Evolutionary conservation across 1,140 invertebrate species (phyloP).

Genomic region (Heliconius hewitsoni): DNA sequence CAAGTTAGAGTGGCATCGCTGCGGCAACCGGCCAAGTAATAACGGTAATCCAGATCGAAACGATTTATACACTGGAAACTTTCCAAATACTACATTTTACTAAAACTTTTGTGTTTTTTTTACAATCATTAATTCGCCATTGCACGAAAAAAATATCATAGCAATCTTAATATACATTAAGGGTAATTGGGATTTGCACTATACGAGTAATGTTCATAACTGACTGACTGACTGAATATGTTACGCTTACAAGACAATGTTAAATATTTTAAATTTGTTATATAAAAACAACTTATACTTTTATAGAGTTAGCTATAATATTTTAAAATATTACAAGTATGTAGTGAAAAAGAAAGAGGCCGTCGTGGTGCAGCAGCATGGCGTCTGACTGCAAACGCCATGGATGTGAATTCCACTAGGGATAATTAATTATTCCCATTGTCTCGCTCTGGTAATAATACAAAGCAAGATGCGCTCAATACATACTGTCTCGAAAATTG

Average conservation of each 20-base stretch:
- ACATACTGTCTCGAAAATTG: too few species aligned
- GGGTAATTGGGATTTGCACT: too few species aligned
- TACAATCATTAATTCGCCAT: neutral
- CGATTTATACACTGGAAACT: slow-evolving; percentile 20
- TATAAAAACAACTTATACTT: too few species aligned
- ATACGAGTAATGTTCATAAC: too few species aligned
- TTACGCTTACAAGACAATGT: too few species aligned
- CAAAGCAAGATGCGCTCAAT: neutral
- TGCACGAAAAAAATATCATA: neutral
- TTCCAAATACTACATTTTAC: neutral
- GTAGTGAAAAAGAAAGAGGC: neutral
- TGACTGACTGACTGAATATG: neutral
- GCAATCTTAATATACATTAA: too few species aligned
- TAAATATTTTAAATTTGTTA: too few species aligned
- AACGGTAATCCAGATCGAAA: slow-evolving; percentile 26
- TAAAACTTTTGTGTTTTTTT: neutral
- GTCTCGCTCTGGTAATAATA: neutral
- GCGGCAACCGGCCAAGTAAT: slow-evolving; percentile 23
- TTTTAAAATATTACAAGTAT: too few species aligned
- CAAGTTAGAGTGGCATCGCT: slow-evolving; percentile 11
- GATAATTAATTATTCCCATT: neutral
- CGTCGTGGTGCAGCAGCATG: neutral
- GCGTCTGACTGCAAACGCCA: neutral
- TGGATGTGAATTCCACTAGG: neutral
- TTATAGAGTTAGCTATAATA: too few species aligned